phyloP scores from a whole-genome alignment of 2,888 invertebrate genomes.

The Ethmia dodecea region DNA sequence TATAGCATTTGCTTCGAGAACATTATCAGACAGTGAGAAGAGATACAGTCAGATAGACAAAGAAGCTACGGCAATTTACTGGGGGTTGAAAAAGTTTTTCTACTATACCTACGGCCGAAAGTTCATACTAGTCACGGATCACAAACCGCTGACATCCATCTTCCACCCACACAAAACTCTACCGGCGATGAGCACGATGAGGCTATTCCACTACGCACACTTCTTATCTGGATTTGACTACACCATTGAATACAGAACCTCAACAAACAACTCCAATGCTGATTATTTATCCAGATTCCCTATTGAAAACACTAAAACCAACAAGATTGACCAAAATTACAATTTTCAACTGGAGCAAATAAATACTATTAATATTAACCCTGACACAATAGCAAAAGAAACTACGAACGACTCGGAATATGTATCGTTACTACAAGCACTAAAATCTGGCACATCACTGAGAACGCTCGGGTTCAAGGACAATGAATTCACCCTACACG shows the following conservation, averaged over 20 bases:
- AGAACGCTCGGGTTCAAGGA: slow-evolving; percentile 4
- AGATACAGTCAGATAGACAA: slow-evolving; percentile 39
- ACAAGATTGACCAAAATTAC: slow-evolving; percentile 3
- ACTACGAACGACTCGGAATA: too few species aligned
- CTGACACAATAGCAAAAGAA: too few species aligned
- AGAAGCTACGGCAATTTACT: slow-evolving; percentile 35
- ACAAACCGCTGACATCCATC: slow-evolving; percentile 30
- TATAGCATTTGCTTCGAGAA: too few species aligned
- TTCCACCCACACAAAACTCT: too few species aligned
- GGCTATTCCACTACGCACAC: slow-evolving; percentile 23
- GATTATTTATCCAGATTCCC: slow-evolving; percentile 13
- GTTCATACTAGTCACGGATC: slow-evolving; percentile 36
- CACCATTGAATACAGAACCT: slow-evolving; percentile 15
- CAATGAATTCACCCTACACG: slow-evolving; percentile 17
- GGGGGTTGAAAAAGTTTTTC: too few species aligned
- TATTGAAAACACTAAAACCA: not conserved
- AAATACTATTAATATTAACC: too few species aligned
- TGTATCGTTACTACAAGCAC: slow-evolving; percentile 6
- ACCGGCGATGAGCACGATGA: too few species aligned
- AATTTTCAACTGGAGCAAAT: not conserved
- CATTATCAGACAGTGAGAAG: slow-evolving; percentile 28
- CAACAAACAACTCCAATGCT: slow-evolving; percentile 10
- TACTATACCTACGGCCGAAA: slow-evolving; percentile 31
- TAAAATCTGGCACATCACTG: slow-evolving; percentile 2
- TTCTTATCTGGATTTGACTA: slow-evolving; percentile 12